These are phyloP conservation scores for Caenorhabditis uteleia DNA, from an alignment of 2,888 invertebrate genomes.

Conservation along the genomic window DNA sequence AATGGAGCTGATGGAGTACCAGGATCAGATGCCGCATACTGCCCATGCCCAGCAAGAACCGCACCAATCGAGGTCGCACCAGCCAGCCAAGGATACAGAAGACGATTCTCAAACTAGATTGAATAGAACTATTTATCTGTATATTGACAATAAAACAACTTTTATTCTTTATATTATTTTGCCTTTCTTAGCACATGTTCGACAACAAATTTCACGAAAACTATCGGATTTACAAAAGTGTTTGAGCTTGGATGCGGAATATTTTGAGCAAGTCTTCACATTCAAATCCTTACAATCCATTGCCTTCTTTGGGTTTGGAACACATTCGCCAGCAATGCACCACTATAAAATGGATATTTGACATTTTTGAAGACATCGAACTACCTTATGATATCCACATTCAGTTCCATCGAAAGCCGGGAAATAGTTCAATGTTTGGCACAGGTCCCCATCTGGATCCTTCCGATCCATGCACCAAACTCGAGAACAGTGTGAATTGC, in stretches of 20 bases:
- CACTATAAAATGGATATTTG: conserved; percentile 47
- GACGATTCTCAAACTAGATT: conserved; percentile 27
- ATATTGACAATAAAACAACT: neutral
- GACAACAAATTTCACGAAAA: conserved; percentile 43
- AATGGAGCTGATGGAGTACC: conserved; percentile 27
- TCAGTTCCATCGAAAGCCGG: conserved; percentile 66
- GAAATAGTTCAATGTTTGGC: conserved; percentile 65
- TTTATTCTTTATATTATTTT: conserved; percentile 15
- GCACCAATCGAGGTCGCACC: conserved; percentile 25
- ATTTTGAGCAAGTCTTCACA: conserved; percentile 49
- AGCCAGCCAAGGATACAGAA: conserved; percentile 20
- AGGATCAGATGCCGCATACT: conserved; percentile 33
- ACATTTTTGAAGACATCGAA: neutral
- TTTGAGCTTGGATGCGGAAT: conserved; percentile 47
- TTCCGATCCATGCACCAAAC: conserved; percentile 66
- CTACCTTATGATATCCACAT: conserved; percentile 58
- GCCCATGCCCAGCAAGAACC: conserved; percentile 30
- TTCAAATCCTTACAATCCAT: conserved; percentile 56
- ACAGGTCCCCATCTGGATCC: conserved; percentile 43
- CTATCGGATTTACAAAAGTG: conserved; percentile 53
- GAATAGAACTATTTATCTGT: conserved; percentile 5
- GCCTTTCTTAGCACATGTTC: conserved; percentile 33
- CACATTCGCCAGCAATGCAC: conserved; percentile 62
- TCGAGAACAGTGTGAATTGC: conserved; percentile 53
- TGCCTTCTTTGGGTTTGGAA: conserved; percentile 48